Base-by-base conservation (phyloP, 2,888 invertebrate genomes). In the Mythimna ferrago region DNA sequence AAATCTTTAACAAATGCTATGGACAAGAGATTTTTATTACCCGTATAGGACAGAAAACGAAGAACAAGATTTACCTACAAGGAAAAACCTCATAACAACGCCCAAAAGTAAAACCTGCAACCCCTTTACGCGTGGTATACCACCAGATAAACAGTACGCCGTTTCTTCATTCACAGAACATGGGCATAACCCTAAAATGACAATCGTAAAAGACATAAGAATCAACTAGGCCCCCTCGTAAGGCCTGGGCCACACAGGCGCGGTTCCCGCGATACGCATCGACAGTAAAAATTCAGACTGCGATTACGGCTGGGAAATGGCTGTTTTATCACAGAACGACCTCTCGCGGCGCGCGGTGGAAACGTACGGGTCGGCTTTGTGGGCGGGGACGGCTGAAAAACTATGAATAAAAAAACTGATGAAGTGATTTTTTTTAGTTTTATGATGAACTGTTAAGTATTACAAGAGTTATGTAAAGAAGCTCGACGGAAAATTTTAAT, bases 271-370 rank as follows among this genome's bases (percentile, higher is more conserved):
- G 92, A 93, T 93, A 91, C 87, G 88, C 81, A 92, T 93, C 92
- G 86, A 88, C 87, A 88, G 89, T 91, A 92, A 93, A 93, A 94
- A 94, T 92, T 93, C 92, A 89, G 89, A 79, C 88, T 85, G 79
- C 93, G 93, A 94, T 95, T 94, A 94, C 94, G 89, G 87, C 74
- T 69, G 85, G 90, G 90, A 92, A 94, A 94, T 92, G 91, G 92
- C 86, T 91, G 94, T 93, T 95, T 94, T 95, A 95, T 94, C 93
- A 91, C 92, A 73, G 83, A 83, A 86, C 86, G 86, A 82, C 83
- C 80, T 80, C 78, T 80, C 78, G 81, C 69, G 78, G 71, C 66
- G 78, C 53, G 69, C 38, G 19, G 41, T 57, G 82, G 60, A 68
- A 74, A 89, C 80, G 86, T 76, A 91, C 87, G 89, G 86, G 74